These are phyloP conservation scores for Patiria pectinifera DNA, from an alignment of 53 echinoderm and acorn worm species.

Conservation along the genomic window DNA sequence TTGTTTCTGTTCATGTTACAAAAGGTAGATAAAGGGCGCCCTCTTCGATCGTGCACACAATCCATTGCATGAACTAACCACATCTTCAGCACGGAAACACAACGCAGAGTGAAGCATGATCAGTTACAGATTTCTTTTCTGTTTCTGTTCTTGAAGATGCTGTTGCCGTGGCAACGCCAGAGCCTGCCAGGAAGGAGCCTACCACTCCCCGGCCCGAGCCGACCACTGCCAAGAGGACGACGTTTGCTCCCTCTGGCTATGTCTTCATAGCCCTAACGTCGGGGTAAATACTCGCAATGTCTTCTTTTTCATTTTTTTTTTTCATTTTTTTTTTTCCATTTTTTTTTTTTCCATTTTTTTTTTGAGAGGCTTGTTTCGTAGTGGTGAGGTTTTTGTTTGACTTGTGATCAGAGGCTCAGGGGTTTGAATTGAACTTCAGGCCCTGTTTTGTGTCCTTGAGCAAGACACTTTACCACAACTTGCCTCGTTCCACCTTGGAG, in stretches of 20 bases:
- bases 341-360: no score
- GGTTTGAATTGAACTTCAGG: neutral
- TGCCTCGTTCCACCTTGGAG: no score
- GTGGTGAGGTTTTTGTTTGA: neutral
- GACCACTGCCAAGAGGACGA: conserved; percentile 8
- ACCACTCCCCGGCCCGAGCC: neutral
- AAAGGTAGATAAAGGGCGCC: neutral
- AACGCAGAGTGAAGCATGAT: neutral
- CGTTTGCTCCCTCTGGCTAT: conserved; percentile 43
- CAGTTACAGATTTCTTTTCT: neutral
- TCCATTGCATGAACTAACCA: neutral
- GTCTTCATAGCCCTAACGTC: conserved; percentile 55
- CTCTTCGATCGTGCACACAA: neutral
- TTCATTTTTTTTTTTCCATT: no score
- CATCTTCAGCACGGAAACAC: neutral
- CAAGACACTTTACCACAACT: no score
- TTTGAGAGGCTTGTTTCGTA: no score
- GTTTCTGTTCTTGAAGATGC: conserved; percentile 9
- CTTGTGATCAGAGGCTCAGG: neutral
- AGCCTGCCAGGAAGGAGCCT: neutral
- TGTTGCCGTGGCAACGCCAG: conserved; percentile 41
- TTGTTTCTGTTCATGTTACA: neutral
- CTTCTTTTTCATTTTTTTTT: neutral
- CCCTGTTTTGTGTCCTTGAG: neutral
- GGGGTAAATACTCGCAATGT: conserved; percentile 2